Conservation (phyloP, 2,888 invertebrate genomes). For the Scaptodrosophila latifasciaeformis region DNA sequence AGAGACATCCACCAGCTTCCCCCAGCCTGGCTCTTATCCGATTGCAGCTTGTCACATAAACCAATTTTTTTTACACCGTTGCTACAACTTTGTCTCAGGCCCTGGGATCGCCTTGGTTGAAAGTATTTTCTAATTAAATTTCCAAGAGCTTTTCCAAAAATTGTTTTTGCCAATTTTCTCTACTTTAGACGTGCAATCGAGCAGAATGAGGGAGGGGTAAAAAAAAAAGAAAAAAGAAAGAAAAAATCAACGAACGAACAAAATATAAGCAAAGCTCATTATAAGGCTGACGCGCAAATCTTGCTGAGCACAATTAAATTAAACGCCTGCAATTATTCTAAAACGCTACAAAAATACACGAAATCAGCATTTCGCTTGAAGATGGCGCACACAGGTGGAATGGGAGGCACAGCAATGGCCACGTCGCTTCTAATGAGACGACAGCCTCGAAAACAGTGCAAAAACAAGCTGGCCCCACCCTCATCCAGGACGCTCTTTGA, state of each 20-base stretch:
- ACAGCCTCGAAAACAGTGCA: constrained; percentile 18
- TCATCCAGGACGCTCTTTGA: too few species aligned
- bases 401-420: not conserved
- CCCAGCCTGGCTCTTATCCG: too few species aligned
- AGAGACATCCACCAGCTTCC: too few species aligned
- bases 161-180: constrained; percentile 28
- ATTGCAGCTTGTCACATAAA: constrained; percentile 41
- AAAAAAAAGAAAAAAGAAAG: too few species aligned
- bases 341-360: constrained; percentile 49
- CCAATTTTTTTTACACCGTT: constrained; percentile 25
- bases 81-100: constrained; percentile 1
- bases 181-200: too few species aligned
- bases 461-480: too few species aligned
- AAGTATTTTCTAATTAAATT: constrained; percentile 57
- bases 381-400: constrained; percentile 4
- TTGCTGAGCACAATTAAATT: constrained; percentile 62
- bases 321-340: constrained; percentile 67
- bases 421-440: constrained; percentile 42
- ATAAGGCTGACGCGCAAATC: constrained; percentile 37
- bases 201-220: too few species aligned
- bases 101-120: constrained; percentile 22
- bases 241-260: too few species aligned
- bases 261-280: constrained; percentile 6
- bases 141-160: constrained; percentile 49
- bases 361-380: constrained; percentile 24